Percentiles rank a stretch among this genome's conserved stretches.
Conservation (phyloP, 2,113 vertebrate genomes). For the Channa maculata region DNA sequence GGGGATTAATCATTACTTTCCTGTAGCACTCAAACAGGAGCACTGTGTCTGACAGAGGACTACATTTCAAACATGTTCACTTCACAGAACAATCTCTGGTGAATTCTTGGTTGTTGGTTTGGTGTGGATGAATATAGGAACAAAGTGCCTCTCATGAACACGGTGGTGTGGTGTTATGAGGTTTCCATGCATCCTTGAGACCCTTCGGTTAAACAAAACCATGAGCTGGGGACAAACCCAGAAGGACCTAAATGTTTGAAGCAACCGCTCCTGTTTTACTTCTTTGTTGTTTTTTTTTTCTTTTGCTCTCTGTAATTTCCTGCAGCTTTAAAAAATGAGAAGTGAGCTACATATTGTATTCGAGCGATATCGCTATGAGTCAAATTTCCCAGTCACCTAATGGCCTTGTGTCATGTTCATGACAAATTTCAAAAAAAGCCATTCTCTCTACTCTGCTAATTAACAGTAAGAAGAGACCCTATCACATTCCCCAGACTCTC, state of each 20-base stretch:
- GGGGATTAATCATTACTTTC: constrained; percentile 29
- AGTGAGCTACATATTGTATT: constrained; percentile 21
- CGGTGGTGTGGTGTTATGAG: neutral
- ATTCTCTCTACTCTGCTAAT: constrained; percentile 58
- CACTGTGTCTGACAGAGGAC: neutral
- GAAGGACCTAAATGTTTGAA: constrained; percentile 5
- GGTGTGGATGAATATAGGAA: constrained; percentile 6
- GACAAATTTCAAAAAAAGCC: constrained; percentile 50
- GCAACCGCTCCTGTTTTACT: neutral
- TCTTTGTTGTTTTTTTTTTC: neutral
- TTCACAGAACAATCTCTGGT: constrained; percentile 12
- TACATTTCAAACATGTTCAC: constrained; percentile 15
- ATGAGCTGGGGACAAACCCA: neutral
- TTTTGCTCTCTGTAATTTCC: neutral
- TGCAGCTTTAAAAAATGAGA: constrained; percentile 16
- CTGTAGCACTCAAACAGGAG: constrained; percentile 2
- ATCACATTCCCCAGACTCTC: constrained; percentile 61
- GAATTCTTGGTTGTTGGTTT: constrained; percentile 21
- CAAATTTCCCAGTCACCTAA: constrained; percentile 54
- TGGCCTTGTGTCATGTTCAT: constrained; percentile 63
- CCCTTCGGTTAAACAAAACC: constrained; percentile 31
- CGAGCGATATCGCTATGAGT: constrained; percentile 23
- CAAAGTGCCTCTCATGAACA: constrained; percentile 11
- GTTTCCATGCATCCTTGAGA: constrained; percentile 26
- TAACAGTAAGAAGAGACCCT: constrained; percentile 60